phyloP scores from a whole-genome alignment of 2,113 vertebrate genomes.

The Mugil cephalus region DNA sequence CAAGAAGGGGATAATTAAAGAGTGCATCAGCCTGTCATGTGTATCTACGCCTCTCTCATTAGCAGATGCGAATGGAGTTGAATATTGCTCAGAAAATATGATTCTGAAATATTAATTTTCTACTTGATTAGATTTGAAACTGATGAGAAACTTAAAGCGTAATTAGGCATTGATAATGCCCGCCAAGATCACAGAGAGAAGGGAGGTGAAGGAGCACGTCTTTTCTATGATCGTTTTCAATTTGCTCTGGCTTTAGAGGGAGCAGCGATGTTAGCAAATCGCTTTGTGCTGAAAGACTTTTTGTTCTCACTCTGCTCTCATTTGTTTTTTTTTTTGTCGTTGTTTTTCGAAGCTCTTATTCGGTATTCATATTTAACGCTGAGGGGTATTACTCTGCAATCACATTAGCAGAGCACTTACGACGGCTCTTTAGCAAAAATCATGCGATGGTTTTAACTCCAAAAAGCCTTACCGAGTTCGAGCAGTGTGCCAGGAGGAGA shows the following conservation, averaged over 20 bases:
- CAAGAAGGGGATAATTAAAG: conserved; percentile 60
- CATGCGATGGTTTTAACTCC: conserved; percentile 40
- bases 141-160: conserved; percentile 74
- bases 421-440: conserved; percentile 59
- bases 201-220: conserved; percentile 5
- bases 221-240: conserved; percentile 24
- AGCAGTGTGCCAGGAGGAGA: conserved; percentile 33
- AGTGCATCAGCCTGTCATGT: conserved; percentile 45
- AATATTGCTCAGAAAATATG: conserved; percentile 65
- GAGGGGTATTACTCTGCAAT: conserved; percentile 56
- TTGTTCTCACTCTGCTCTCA: conserved; percentile 8
- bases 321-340: neutral
- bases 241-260: conserved; percentile 11
- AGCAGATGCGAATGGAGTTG: conserved; percentile 60
- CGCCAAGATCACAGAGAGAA: conserved; percentile 23
- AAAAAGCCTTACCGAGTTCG: conserved; percentile 40
- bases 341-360: conserved; percentile 36
- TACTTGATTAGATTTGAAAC: conserved; percentile 74
- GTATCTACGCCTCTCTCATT: conserved; percentile 63
- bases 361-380: conserved; percentile 31
- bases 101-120: conserved; percentile 79
- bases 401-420: conserved; percentile 66
- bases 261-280: conserved; percentile 28
- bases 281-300: conserved; percentile 10
- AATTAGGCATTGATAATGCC: conserved; percentile 76